These are phyloP conservation scores for Reticulitermes speratus DNA, from an alignment of 1,140 invertebrate genomes.

Conservation along the genomic window DNA sequence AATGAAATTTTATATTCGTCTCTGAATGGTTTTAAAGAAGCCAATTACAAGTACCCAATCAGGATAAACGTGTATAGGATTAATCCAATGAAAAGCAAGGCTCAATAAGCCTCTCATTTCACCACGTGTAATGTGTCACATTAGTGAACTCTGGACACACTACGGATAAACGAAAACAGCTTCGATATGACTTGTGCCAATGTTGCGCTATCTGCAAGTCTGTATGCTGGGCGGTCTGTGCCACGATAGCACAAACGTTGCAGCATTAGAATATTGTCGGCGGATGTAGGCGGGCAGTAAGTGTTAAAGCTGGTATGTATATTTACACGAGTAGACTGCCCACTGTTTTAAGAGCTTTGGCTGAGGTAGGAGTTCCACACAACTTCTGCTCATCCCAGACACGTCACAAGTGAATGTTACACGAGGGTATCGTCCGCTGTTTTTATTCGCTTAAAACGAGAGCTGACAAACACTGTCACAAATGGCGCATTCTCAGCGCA, in stretches of 20 bases:
- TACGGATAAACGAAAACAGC: too few species aligned
- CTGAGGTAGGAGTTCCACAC: neutral
- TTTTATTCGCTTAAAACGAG: neutral
- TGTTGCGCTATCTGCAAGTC: neutral
- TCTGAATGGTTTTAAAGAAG: too few species aligned
- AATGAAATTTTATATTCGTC: too few species aligned
- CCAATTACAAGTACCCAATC: too few species aligned
- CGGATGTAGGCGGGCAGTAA: neutral
- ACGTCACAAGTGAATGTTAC: constrained; percentile 2
- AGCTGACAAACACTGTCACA: too few species aligned
- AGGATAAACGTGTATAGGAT: too few species aligned
- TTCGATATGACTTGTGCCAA: neutral
- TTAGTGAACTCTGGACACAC: too few species aligned
- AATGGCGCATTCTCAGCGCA: too few species aligned
- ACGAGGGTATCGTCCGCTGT: neutral
- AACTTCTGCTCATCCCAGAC: neutral
- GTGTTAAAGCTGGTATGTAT: constrained; percentile 7
- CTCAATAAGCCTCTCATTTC: too few species aligned
- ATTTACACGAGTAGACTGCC: neutral
- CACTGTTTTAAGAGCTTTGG: constrained; percentile 13
- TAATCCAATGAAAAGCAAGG: too few species aligned
- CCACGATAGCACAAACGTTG: neutral
- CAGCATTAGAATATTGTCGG: neutral
- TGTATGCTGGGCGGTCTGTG: neutral
- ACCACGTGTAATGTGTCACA: too few species aligned